Conservation (phyloP, 2,113 vertebrate genomes). For the Corythornis madagascariensis region DNA sequence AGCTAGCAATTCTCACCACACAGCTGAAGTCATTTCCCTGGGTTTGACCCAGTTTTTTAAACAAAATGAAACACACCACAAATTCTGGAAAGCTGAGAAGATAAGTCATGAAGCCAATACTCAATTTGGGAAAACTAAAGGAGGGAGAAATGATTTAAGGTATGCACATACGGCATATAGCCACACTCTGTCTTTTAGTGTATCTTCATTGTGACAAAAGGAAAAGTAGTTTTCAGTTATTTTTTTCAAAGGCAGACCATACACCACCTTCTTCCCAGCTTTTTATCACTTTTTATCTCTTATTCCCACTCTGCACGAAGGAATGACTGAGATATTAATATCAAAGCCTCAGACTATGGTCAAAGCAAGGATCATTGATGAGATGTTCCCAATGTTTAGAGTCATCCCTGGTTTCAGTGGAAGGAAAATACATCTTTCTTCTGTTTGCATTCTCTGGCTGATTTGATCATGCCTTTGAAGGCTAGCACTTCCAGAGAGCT, state of each 20-base stretch:
- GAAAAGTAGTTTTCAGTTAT: neutral
- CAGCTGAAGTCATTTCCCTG: slow-evolving; percentile 62
- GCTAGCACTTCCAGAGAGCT: neutral
- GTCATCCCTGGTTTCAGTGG: neutral
- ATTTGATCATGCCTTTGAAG: neutral
- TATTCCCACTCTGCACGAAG: neutral
- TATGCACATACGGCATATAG: neutral
- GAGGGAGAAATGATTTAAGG: slow-evolving; percentile 7
- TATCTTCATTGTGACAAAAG: neutral
- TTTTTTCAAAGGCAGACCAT: slow-evolving; percentile 16
- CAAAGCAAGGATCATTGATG: neutral
- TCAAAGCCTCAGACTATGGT: neutral
- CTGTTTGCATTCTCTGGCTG: neutral
- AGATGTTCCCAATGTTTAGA: neutral
- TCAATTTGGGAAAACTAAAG: neutral
- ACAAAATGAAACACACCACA: slow-evolving; percentile 31
- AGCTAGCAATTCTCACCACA: slow-evolving; percentile 57
- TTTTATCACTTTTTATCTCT: neutral
- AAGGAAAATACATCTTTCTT: neutral
- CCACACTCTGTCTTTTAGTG: neutral
- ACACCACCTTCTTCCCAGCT: neutral
- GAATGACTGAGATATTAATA: neutral
- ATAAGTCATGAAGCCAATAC: neutral
- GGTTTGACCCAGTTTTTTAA: slow-evolving; percentile 35
- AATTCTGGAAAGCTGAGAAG: slow-evolving; percentile 45